phyloP scores from a whole-genome alignment of 2,888 invertebrate species.

The Taphrorychus bicolor region DNA sequence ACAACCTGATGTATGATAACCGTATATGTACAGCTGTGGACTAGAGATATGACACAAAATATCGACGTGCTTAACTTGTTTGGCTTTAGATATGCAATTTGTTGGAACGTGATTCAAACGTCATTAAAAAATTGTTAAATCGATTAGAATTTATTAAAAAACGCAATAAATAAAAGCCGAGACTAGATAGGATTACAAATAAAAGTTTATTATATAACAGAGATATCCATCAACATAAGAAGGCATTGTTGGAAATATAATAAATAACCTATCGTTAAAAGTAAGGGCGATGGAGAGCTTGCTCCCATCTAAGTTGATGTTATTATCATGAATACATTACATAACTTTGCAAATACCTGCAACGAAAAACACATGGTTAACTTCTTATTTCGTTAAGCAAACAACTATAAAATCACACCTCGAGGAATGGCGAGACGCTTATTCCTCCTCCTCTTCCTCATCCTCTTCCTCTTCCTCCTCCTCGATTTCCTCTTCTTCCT shows the following conservation, averaged over 20 bases:
- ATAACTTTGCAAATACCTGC: constrained; percentile 34
- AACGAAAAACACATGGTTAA: constrained; percentile 31
- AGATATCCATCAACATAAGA: constrained; percentile 27
- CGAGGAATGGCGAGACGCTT: constrained; percentile 9
- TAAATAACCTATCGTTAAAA: constrained; percentile 41
- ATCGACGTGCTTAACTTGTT: too few relatives aligned
- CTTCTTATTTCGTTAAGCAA: background rate
- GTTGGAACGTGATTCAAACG: too few relatives aligned
- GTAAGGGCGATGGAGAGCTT: constrained; percentile 12
- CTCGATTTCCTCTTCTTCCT: constrained; percentile 73
- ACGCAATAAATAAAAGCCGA: constrained; percentile 23
- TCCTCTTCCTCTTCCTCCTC: constrained; percentile 80
- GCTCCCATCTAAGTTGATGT: constrained; percentile 42
- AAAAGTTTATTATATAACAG: constrained; percentile 53
- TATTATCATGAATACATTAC: constrained; percentile 37
- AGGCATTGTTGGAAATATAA: constrained; percentile 37
- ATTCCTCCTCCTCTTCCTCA: constrained; percentile 67
- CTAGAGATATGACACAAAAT: too few relatives aligned
- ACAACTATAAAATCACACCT: background rate
- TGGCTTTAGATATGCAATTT: too few relatives aligned
- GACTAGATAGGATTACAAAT: constrained; percentile 53
- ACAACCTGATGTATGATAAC: too few relatives aligned
- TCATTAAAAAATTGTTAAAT: too few relatives aligned
- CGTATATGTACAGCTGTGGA: too few relatives aligned
- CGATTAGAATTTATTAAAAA: too few relatives aligned